A percentile compares a stretch with the other conserved stretches of the same genome.
Conservation (phyloP, 2,113 vertebrate species). For the Puma concolor region DNA sequence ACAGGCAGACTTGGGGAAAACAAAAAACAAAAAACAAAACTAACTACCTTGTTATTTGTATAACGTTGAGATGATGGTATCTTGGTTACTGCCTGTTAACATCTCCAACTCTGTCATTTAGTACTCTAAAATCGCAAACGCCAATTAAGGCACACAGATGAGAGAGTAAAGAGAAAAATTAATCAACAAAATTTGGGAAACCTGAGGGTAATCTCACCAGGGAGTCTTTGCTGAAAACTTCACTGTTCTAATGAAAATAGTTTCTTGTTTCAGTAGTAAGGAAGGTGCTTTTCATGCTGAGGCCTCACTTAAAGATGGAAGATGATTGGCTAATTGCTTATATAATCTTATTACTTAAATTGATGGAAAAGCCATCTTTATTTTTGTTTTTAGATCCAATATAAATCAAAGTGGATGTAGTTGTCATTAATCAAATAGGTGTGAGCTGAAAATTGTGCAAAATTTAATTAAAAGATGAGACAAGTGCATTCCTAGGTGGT, state of each 20-base stretch:
- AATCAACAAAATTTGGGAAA: neutral
- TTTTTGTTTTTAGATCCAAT: neutral
- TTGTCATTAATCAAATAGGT: neutral
- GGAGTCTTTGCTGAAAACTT: neutral
- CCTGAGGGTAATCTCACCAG: neutral
- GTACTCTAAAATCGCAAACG: neutral
- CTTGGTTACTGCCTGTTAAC: neutral
- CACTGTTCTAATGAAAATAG: neutral
- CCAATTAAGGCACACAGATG: neutral
- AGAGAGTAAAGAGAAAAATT: neutral
- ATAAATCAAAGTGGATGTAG: neutral
- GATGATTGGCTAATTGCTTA: neutral
- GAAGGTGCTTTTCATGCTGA: neutral
- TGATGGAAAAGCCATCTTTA: neutral
- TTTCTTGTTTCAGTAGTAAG: neutral
- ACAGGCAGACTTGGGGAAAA: neutral
- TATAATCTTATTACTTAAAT: neutral
- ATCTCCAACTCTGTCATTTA: neutral
- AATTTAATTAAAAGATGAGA: conserved; percentile 30
- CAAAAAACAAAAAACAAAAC: neutral
- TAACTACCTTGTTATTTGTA: neutral
- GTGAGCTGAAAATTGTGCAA: neutral
- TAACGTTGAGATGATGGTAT: neutral
- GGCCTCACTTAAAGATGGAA: neutral
- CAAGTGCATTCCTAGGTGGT: neutral